Evolutionary conservation across 2,113 vertebrate genomes (phyloP).

Genomic region (Melanerpes formicivorus): DNA sequence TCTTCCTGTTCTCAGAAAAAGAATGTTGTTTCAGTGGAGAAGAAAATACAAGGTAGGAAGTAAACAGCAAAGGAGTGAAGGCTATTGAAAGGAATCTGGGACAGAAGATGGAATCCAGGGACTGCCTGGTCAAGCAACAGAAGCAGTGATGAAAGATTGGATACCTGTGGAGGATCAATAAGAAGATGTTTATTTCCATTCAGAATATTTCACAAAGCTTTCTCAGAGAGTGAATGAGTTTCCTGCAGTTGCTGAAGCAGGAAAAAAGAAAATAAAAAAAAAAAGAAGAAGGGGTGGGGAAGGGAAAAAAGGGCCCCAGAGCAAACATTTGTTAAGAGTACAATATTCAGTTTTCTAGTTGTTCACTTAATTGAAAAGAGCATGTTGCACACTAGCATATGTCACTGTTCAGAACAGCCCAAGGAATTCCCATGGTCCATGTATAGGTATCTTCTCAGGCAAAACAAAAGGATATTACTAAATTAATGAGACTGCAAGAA

Average conservation of each 20-base stretch:
- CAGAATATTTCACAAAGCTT: neutral
- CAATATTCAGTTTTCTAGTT: neutral
- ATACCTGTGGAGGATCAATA: neutral
- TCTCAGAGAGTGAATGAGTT: neutral
- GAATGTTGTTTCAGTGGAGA: accelerated
- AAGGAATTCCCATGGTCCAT: neutral
- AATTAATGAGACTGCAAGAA: conserved; percentile 40
- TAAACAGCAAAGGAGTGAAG: neutral
- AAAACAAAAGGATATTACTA: conserved; percentile 58
- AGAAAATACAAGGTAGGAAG: neutral
- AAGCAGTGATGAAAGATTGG: neutral
- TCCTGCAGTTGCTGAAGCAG: neutral
- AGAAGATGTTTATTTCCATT: neutral
- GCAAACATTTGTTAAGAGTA: neutral
- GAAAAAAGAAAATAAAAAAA: neutral
- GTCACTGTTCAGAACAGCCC: neutral
- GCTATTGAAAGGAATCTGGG: neutral
- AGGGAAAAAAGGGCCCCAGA: neutral
- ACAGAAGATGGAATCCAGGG: neutral
- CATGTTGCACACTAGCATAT: too few relatives aligned
- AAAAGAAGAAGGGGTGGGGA: too few relatives aligned
- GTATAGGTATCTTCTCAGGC: neutral
- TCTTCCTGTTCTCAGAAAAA: neutral
- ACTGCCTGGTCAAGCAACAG: neutral
- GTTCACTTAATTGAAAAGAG: neutral